phyloP scores from a whole-genome alignment of 2,113 vertebrate species.

The Crotalus viridis region DNA sequence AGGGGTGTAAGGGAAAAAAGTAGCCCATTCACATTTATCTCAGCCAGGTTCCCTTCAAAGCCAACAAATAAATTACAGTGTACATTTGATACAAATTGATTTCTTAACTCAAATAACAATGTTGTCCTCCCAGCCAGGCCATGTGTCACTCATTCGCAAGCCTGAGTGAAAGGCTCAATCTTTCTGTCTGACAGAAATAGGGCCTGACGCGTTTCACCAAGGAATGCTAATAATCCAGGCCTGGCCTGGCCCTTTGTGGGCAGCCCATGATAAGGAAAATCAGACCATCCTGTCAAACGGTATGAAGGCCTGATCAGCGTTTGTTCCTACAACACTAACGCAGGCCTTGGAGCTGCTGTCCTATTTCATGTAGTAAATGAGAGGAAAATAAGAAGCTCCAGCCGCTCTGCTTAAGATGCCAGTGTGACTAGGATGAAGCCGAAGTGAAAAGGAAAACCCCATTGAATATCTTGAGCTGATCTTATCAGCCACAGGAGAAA shows the following conservation, averaged over 20 bases:
- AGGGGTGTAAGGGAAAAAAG: constrained; percentile 71
- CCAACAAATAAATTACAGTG: constrained; percentile 99
- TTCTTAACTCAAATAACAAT: constrained; percentile 99
- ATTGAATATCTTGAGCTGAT: constrained; percentile 91
- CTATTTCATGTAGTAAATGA: constrained; percentile 77
- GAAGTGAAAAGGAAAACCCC: constrained; percentile 78
- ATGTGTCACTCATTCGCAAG: constrained; percentile 96
- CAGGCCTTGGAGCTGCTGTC: constrained; percentile 78
- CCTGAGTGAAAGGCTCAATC: constrained; percentile 99
- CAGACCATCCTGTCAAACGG: constrained; percentile 85
- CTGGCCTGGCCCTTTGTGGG: constrained; percentile 96
- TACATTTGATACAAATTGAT: constrained; percentile 99
- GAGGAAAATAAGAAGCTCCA: constrained; percentile 73
- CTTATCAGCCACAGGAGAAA: constrained; percentile 91
- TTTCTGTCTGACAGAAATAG: constrained; percentile 96
- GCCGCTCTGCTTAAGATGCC: constrained; percentile 73
- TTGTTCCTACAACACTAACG: constrained; percentile 77
- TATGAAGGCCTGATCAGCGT: constrained; percentile 74
- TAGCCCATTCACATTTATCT: constrained; percentile 97
- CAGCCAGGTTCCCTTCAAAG: constrained; percentile 99
- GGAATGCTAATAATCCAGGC: constrained; percentile 94
- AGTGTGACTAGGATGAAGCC: constrained; percentile 76
- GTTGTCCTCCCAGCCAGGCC: constrained; percentile 96
- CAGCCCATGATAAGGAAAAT: constrained; percentile 92
- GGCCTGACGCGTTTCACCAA: constrained; percentile 82